Conservation (phyloP, 1,140 invertebrate species). For the Drosophila rhopaloa region DNA sequence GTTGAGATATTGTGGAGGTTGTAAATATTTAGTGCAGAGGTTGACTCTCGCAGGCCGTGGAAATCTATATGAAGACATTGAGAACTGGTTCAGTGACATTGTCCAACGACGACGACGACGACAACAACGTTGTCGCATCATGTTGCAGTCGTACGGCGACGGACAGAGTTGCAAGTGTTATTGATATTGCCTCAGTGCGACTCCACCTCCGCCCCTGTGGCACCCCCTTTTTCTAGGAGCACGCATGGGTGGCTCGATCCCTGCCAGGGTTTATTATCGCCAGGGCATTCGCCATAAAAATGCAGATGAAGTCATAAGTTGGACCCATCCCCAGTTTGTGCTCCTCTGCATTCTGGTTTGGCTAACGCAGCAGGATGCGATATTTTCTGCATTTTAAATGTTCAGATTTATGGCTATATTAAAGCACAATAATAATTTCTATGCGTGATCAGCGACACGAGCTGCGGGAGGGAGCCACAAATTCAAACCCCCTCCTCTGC, state of each 20-base stretch:
- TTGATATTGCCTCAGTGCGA: slow-evolving; percentile 67
- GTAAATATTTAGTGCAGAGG: slow-evolving; percentile 83
- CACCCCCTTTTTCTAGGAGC: slow-evolving; percentile 24
- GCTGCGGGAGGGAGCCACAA: slow-evolving; percentile 25
- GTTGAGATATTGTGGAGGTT: slow-evolving; percentile 82
- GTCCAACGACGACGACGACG: slow-evolving; percentile 42
- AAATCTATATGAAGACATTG: slow-evolving; percentile 78
- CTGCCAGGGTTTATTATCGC: slow-evolving; percentile 75
- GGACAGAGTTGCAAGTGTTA: slow-evolving; percentile 78
- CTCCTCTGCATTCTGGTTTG: slow-evolving; percentile 6
- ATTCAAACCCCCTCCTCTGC: background rate
- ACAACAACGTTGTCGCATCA: slow-evolving; percentile 69
- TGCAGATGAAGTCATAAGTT: slow-evolving; percentile 82
- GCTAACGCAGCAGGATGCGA: slow-evolving; percentile 71
- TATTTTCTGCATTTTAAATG: slow-evolving; percentile 75
- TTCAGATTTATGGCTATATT: slow-evolving; percentile 81
- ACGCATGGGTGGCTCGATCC: slow-evolving; percentile 74
- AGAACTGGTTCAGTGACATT: slow-evolving; percentile 83
- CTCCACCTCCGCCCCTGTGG: background rate
- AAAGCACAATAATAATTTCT: slow-evolving; percentile 82
- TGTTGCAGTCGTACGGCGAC: slow-evolving; percentile 57
- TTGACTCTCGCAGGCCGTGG: slow-evolving; percentile 53
- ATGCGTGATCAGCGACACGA: slow-evolving; percentile 77
- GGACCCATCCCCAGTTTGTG: slow-evolving; percentile 29
- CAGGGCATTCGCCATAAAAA: slow-evolving; percentile 61